Percentiles rank a stretch among this genome's conserved stretches.
These are phyloP conservation scores for Octodonta nipae DNA, from an alignment of 2,888 invertebrate species.

Conservation along the genomic window DNA sequence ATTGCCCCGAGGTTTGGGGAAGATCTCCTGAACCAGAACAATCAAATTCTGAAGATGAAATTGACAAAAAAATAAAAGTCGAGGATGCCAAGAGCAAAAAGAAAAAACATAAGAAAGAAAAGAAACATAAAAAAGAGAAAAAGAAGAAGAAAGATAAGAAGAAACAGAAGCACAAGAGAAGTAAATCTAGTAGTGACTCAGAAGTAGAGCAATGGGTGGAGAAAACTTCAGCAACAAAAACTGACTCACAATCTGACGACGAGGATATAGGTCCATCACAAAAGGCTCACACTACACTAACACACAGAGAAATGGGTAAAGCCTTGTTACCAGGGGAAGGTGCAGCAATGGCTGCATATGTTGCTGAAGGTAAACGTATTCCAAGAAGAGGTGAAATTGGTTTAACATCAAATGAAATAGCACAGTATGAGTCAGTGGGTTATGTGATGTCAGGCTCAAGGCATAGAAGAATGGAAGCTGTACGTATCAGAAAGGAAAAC, in stretches of 20 bases:
- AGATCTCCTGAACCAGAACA: constrained; percentile 57
- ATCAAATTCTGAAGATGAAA: constrained; percentile 33
- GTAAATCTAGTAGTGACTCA: constrained; percentile 23
- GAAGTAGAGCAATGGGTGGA: constrained; percentile 56
- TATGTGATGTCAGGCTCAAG: constrained; percentile 88
- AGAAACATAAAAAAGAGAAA: constrained; percentile 42
- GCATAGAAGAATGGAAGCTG: constrained; percentile 98
- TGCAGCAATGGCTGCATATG: constrained; percentile 98
- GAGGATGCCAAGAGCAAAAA: constrained; percentile 29
- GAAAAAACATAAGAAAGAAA: constrained; percentile 40
- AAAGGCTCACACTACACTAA: constrained; percentile 54
- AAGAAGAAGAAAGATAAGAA: constrained; percentile 38
- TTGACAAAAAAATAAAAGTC: constrained; percentile 9
- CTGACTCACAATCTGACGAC: constrained; percentile 28
- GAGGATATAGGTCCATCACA: constrained; percentile 50
- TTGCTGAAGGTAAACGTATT: constrained; percentile 96
- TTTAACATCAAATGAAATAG: constrained; percentile 88
- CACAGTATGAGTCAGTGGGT: constrained; percentile 70
- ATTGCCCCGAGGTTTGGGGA: constrained; percentile 59
- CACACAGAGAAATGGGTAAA: constrained; percentile 75
- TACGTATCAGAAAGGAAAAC: constrained; percentile 97
- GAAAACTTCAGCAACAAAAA: constrained; percentile 30
- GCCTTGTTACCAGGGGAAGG: constrained; percentile 94
- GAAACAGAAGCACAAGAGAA: constrained; percentile 13
- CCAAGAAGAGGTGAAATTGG: constrained; percentile 98